These are phyloP conservation scores for Lasioglossum figueresi DNA, from an alignment of 2,888 invertebrate genomes.

Conservation along the genomic window DNA sequence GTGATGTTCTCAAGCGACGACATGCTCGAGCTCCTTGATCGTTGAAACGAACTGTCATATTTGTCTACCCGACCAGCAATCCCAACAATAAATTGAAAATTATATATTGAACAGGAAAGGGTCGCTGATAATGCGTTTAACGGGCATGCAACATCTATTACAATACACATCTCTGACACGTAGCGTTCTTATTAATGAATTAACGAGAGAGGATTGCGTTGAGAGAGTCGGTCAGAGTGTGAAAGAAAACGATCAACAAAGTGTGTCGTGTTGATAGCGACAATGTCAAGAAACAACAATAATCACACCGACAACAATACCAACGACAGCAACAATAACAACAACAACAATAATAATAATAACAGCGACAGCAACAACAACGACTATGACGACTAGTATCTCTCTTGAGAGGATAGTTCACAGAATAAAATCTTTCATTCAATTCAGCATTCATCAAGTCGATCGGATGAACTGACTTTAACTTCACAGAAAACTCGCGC, in stretches of 20 bases:
- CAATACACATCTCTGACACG: slow-evolving; percentile 53
- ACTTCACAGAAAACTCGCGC: not conserved
- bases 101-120: slow-evolving; percentile 55
- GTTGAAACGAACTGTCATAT: slow-evolving; percentile 97
- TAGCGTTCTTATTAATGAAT: slow-evolving; percentile 53
- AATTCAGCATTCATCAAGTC: slow-evolving; percentile 52
- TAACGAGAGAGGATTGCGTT: slow-evolving; percentile 34
- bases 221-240: slow-evolving; percentile 50
- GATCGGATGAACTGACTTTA: slow-evolving; percentile 29
- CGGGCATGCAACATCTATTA: slow-evolving; percentile 43
- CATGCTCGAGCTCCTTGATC: slow-evolving; percentile 98
- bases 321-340: slow-evolving; percentile 67
- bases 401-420: slow-evolving; percentile 56
- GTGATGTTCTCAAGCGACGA: slow-evolving; percentile 98
- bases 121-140: slow-evolving; percentile 8
- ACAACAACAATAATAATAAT: slow-evolving; percentile 67
- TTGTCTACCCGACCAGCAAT: slow-evolving; percentile 94
- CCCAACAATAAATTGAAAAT: slow-evolving; percentile 77
- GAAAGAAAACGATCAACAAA: slow-evolving; percentile 20
- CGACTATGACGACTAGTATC: slow-evolving; percentile 70
- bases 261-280: slow-evolving; percentile 52
- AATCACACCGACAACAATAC: slow-evolving; percentile 59
- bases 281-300: slow-evolving; percentile 45
- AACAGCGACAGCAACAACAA: slow-evolving; percentile 73
- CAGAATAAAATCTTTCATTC: slow-evolving; percentile 54